phyloP scores from a whole-genome alignment of 2,888 invertebrate species.

The Lepidonotus clava region DNA sequence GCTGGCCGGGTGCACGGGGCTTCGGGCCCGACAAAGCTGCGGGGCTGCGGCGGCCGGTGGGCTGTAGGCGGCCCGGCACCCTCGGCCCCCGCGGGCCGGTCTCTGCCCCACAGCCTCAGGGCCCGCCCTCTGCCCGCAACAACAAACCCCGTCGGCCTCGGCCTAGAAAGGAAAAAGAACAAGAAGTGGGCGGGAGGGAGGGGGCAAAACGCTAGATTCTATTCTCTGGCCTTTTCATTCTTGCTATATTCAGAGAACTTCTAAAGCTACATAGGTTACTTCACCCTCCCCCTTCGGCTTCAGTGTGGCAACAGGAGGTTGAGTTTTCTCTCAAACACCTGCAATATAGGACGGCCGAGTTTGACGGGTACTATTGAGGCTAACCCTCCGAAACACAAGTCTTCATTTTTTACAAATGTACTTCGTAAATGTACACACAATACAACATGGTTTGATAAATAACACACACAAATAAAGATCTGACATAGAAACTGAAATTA shows the following conservation, averaged over 20 bases:
- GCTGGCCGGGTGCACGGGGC: slow-evolving; percentile 30
- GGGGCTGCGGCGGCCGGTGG: slow-evolving; percentile 3
- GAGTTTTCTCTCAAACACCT: slow-evolving; percentile 15
- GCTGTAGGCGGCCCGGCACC: slow-evolving; percentile 7
- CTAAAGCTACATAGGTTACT: slow-evolving; percentile 27
- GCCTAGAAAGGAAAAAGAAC: neutral
- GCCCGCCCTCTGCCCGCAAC: slow-evolving; percentile 32
- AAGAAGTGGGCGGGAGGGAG: neutral
- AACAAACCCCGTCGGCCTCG: slow-evolving; percentile 16
- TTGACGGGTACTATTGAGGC: no score
- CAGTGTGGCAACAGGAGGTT: neutral
- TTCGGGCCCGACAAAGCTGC: slow-evolving; percentile 29
- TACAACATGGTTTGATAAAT: no score
- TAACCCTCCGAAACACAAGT: no score
- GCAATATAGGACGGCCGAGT: neutral
- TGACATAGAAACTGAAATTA: no score
- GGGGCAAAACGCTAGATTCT: slow-evolving; percentile 18
- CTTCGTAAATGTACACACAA: no score
- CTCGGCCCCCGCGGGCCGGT: slow-evolving; percentile 5
- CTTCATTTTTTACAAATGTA: no score
- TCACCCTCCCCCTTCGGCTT: neutral
- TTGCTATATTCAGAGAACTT: neutral
- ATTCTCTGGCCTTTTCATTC: neutral
- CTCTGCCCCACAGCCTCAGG: slow-evolving; percentile 39
- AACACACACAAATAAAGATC: no score